These are phyloP conservation scores for Clarias batrachus DNA, from an alignment of 2,113 vertebrate genomes.

Conservation along the genomic window DNA sequence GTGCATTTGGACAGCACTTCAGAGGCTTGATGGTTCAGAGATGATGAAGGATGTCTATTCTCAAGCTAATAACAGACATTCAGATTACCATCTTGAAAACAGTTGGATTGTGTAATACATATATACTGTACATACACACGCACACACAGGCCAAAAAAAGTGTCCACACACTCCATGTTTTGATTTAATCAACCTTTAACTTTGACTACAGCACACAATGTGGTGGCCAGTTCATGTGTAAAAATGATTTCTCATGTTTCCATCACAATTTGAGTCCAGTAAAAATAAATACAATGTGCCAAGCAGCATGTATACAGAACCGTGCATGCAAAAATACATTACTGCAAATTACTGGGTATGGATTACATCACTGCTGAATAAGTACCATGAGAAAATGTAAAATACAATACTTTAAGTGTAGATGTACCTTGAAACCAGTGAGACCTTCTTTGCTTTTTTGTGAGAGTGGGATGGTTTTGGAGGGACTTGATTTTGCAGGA, in stretches of 20 bases:
- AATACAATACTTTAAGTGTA: neutral
- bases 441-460: slow-evolving; percentile 72
- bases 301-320: too few species aligned
- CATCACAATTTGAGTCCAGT: neutral
- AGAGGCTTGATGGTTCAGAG: slow-evolving; percentile 59
- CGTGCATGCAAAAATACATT: neutral
- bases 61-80: slow-evolving; percentile 70
- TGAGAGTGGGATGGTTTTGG: slow-evolving; percentile 74
- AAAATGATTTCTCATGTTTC: too few species aligned
- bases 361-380: neutral
- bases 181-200: too few species aligned
- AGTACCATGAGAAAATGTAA: neutral
- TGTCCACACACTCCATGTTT: too few species aligned
- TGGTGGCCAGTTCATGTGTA: too few species aligned
- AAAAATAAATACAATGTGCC: neutral
- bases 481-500: slow-evolving; percentile 77
- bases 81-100: neutral
- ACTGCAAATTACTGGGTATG: neutral
- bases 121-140: neutral
- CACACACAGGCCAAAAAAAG: too few species aligned
- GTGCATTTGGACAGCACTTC: slow-evolving; percentile 43
- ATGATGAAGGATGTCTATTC: slow-evolving; percentile 72
- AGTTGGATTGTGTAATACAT: neutral
- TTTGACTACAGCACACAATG: too few species aligned
- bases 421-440: slow-evolving; percentile 73